phyloP scores from a whole-genome alignment of 2,888 invertebrate species.

The Tupiocoris notatus region DNA sequence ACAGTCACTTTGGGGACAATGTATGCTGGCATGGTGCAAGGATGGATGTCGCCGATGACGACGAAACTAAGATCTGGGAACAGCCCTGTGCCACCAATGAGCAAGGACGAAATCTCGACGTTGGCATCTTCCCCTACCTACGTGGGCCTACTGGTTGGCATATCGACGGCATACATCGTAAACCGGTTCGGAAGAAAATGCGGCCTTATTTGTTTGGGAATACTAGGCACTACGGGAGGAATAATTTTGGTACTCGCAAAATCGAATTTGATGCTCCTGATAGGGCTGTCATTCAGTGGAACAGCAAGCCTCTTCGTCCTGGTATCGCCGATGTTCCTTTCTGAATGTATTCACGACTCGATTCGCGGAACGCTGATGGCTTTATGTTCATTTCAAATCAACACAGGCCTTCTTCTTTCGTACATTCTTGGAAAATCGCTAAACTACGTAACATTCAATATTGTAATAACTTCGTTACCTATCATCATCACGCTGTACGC shows the following conservation, averaged over 20 bases:
- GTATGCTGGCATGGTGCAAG: constrained; percentile 9
- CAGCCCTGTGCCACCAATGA: constrained; percentile 9
- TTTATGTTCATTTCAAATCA: background rate
- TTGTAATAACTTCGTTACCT: background rate
- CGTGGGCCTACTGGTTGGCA: background rate
- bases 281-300: background rate
- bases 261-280: background rate
- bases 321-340: constrained; percentile 1
- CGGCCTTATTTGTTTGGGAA: background rate
- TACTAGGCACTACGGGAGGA: background rate
- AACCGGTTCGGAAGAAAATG: constrained; percentile 2
- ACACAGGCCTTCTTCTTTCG: background rate
- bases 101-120: background rate
- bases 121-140: background rate
- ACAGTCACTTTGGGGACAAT: background rate
- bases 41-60: constrained; percentile 12
- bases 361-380: background rate
- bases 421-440: background rate
- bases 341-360: constrained; percentile 7
- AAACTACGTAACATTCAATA: constrained; percentile 1
- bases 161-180: background rate
- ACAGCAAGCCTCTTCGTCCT: background rate
- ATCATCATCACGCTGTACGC: background rate
- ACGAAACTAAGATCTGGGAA: background rate
- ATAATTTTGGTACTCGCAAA: background rate